Base-by-base conservation (phyloP, 2,113 vertebrate species). In the Ophiodon elongatus region DNA sequence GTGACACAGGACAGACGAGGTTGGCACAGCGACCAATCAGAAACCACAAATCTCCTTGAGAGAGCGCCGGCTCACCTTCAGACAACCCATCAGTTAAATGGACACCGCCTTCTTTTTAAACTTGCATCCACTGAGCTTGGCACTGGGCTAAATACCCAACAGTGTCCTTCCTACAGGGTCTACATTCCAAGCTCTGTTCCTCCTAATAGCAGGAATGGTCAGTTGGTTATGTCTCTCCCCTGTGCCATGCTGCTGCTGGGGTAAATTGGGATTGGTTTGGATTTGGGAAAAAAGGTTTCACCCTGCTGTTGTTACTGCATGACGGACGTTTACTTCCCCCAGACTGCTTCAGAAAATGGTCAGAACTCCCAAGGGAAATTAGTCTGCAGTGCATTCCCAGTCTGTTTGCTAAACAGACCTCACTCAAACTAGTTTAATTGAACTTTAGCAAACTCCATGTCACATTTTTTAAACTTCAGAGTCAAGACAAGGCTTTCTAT, bases 21-120 rank as follows among this genome's bases (percentile, higher is more conserved):
- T 23, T 79, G 56, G 29, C 45, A 64, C 27, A 37, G 56, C 0
- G 2, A 63, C 63, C 65, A 62, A 69, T 75, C 23, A 63, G n/a
- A 68, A 43, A 59, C 14, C 69, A 45, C 21, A 47, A 71, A 39
- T 59, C 41, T 47, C 37, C 39, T 56, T 56, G 27, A 45, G 31
- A 68, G 60, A 67, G 70, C 23, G 13, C 52, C 54, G 3, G 2
- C 31, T 75, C 71, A 76, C 56, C n/a, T 52, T 63, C 41, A 25
- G 63, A 8, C 31, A 63, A 27, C 14, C 21, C 64, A 76, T 77
- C 39, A 71, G 14, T 43, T 73, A 54, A 74, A 73, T 35, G 8
- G 63, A 68, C 33, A 13, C 41, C 35, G 19, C 73, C 64, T 64
- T 45, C 21, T 41, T 72, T 50, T 7, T n/a, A 67, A 31, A 21